A percentile compares a stretch with the other conserved stretches of the same genome.
phyloP scores from a whole-genome alignment of 64 coral and sea anemone species.

The Montipora foliosa region DNA sequence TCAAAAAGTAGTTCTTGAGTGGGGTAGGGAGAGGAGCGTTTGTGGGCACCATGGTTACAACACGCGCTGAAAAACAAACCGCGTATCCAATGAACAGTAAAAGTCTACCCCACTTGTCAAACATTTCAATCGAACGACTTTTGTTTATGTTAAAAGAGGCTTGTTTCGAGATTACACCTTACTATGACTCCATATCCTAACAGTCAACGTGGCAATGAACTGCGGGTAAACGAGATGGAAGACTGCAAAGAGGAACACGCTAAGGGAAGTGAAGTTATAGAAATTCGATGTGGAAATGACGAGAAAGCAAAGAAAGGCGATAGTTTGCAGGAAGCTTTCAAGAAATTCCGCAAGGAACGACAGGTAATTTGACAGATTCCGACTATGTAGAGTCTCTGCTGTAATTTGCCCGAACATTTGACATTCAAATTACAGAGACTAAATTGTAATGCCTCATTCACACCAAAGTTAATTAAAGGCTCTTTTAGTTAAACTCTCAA shows the following conservation, averaged over 20 bases:
- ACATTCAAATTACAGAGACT: no score
- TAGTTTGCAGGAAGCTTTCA: constrained; percentile 89
- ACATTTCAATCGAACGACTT: neutral
- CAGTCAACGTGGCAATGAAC: neutral
- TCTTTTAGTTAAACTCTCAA: no score
- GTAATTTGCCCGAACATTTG: no score
- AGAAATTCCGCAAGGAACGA: constrained; percentile 88
- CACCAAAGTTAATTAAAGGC: no score
- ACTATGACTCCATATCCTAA: constrained; percentile 13
- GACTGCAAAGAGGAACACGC: constrained; percentile 31
- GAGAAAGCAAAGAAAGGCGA: constrained; percentile 33
- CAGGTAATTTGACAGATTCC: constrained; percentile 52
- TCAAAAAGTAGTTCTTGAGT: neutral
- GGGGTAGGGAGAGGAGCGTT: neutral
- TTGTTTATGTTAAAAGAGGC: neutral
- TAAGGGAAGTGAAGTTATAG: constrained; percentile 46
- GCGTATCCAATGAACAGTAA: no score
- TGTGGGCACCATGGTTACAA: neutral
- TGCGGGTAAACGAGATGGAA: constrained; percentile 21
- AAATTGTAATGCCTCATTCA: no score
- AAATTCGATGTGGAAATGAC: constrained; percentile 12
- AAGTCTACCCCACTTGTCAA: no score
- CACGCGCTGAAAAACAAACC: constrained; percentile 20
- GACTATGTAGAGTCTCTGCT: no score
- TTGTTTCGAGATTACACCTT: neutral